Evolutionary conservation across 2,797 vertebrate genomes (phyloP).

Genomic region (Xyrichtys novacula): DNA sequence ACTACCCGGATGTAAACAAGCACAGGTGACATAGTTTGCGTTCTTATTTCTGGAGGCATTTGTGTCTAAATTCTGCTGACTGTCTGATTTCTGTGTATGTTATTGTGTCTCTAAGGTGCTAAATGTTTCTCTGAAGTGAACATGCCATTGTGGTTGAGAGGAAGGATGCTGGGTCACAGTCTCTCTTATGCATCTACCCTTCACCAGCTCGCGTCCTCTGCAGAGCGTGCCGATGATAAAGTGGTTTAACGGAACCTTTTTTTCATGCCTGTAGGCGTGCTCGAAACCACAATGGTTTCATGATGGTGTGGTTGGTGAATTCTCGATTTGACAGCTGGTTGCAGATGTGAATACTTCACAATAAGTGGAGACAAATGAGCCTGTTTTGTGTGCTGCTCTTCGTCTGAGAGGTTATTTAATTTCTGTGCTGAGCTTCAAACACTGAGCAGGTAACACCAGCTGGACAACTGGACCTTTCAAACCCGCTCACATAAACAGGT

Average conservation of each 20-base stretch:
- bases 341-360: background rate
- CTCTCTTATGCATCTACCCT: background rate
- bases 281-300: background rate
- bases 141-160: slow-evolving; percentile 13
- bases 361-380: slow-evolving; percentile 18
- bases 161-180: background rate
- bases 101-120: background rate
- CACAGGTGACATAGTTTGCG: too few species aligned
- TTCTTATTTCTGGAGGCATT: too few species aligned
- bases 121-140: background rate
- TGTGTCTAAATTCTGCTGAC: too few species aligned
- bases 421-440: slow-evolving; percentile 21
- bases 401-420: slow-evolving; percentile 13
- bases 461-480: background rate
- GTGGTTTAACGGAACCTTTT: background rate
- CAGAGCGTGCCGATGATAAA: background rate
- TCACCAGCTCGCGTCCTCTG: slow-evolving; percentile 1
- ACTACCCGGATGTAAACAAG: too few species aligned
- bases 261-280: background rate
- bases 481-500: background rate
- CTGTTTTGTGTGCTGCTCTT: background rate
- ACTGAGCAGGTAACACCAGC: background rate
- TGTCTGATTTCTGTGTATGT: too few species aligned
- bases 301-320: background rate
- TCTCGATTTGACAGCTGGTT: slow-evolving; percentile 16